Evolutionary conservation across 1,140 invertebrate genomes (phyloP).

Genomic region (Caenorhabditis inopinata): DNA sequence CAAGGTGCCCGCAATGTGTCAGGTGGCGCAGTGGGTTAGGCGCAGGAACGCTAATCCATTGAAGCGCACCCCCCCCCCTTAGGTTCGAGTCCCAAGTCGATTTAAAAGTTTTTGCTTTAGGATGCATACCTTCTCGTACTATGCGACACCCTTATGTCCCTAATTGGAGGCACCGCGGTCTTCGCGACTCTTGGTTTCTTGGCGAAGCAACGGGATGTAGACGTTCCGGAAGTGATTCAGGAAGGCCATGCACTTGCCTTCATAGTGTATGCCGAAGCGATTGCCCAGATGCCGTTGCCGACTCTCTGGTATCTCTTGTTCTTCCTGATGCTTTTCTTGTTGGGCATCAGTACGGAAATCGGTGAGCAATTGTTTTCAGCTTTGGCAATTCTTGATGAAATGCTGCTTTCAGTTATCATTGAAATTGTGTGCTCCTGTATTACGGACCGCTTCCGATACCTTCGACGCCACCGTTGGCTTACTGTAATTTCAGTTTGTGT

Average conservation of each 20-base stretch:
- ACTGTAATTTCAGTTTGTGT: constrained; percentile 49
- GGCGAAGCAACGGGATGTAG: constrained; percentile 67
- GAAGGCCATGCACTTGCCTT: constrained; percentile 65
- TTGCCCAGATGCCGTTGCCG: constrained; percentile 66
- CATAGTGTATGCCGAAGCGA: constrained; percentile 67
- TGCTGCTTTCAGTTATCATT: constrained; percentile 31
- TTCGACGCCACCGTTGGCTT: constrained; percentile 44
- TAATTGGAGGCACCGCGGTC: constrained; percentile 71
- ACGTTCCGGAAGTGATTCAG: constrained; percentile 71
- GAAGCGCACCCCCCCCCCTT: constrained; percentile 23
- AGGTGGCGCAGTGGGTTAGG: constrained; percentile 59
- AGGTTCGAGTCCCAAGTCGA: not conserved
- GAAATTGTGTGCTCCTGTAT: constrained; percentile 58
- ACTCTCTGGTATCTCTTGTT: constrained; percentile 69
- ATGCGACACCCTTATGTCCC: constrained; percentile 73
- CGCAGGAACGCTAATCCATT: constrained; percentile 61
- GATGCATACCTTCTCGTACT: constrained; percentile 73
- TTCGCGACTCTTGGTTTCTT: constrained; percentile 74
- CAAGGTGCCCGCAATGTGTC: constrained; percentile 2
- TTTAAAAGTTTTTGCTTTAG: constrained; percentile 50
- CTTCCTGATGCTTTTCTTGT: constrained; percentile 67
- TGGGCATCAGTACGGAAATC: constrained; percentile 66
- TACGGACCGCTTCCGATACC: constrained; percentile 53
- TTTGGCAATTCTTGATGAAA: not conserved
- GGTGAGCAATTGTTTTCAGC: too few species aligned